A percentile compares a stretch with the other conserved stretches of the same genome.
phyloP scores from a whole-genome alignment of 2,888 invertebrate species.

The Imbricaverruca yamaguchii region DNA sequence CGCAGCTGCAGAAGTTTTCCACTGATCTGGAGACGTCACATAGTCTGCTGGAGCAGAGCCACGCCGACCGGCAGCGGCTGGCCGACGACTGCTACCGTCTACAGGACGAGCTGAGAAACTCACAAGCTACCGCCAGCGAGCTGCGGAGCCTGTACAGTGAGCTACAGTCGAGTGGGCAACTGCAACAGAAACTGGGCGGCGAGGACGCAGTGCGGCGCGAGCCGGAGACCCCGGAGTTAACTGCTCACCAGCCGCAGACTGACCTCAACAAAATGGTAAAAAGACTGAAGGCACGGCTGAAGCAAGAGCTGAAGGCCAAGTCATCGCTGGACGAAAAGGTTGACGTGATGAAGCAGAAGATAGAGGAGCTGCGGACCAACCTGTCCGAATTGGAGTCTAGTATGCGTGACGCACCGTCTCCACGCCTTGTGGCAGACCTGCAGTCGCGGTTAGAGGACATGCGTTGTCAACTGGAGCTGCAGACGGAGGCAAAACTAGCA shows the following conservation, averaged over 20 bases:
- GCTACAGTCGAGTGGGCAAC: constrained; percentile 38
- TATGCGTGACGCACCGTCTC: background rate
- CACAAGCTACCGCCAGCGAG: too few relatives aligned
- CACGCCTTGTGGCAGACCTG: background rate
- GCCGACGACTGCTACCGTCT: background rate
- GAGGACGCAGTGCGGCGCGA: too few relatives aligned
- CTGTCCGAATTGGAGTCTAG: background rate
- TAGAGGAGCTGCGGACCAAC: background rate
- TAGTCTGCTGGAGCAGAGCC: background rate
- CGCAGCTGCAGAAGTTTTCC: background rate
- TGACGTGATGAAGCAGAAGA: background rate
- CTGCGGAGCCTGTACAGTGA: background rate
- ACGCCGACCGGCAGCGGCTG: background rate
- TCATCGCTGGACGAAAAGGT: constrained; percentile 52
- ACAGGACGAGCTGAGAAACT: background rate
- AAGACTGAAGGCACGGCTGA: constrained; percentile 37
- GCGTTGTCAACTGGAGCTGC: background rate
- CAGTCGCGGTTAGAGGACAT: too few relatives aligned
- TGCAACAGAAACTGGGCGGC: constrained; percentile 57
- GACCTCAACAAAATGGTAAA: constrained; percentile 32
- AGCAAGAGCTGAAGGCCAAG: constrained; percentile 52
- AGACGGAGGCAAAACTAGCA: background rate
- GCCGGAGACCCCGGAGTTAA: too few relatives aligned
- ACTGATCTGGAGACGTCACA: background rate
- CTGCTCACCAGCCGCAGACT: background rate